phyloP scores from a whole-genome alignment of 2,888 invertebrate genomes.

The Drosophila colorata region DNA sequence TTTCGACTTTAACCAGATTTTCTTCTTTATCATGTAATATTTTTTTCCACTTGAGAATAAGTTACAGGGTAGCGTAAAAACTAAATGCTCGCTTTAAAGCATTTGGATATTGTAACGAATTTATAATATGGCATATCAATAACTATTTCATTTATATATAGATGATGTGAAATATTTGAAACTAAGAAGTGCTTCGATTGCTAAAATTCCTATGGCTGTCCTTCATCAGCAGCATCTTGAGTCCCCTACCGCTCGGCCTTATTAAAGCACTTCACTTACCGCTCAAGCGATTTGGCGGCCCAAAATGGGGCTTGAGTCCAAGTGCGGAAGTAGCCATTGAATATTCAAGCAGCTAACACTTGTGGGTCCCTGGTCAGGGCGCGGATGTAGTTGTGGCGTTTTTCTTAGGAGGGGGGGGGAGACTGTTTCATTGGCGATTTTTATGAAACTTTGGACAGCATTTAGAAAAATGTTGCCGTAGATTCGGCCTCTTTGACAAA shows the following conservation, averaged over 20 bases:
- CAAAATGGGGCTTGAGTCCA: constrained; percentile 57
- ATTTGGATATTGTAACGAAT: not conserved
- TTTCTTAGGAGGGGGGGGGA: constrained; percentile 4
- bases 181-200: not conserved
- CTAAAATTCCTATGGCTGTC: constrained; percentile 5
- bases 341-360: constrained; percentile 72
- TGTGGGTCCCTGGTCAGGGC: constrained; percentile 7
- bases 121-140: not conserved
- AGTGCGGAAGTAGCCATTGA: constrained; percentile 75
- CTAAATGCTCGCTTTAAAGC: too few relatives aligned
- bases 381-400: constrained; percentile 41
- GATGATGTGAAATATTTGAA: not conserved
- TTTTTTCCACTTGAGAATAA: too few relatives aligned
- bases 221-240: not conserved
- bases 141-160: not conserved
- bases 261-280: constrained; percentile 22
- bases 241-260: constrained; percentile 6
- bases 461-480: constrained; percentile 65
- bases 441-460: constrained; percentile 68
- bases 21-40: too few relatives aligned
- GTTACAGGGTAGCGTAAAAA: too few relatives aligned
- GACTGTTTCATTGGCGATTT: constrained; percentile 64
- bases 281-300: constrained; percentile 54
- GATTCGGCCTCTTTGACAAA: constrained; percentile 57
- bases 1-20: too few relatives aligned